Conservation (phyloP, 1,140 invertebrate species). For the Myzus persicae region DNA sequence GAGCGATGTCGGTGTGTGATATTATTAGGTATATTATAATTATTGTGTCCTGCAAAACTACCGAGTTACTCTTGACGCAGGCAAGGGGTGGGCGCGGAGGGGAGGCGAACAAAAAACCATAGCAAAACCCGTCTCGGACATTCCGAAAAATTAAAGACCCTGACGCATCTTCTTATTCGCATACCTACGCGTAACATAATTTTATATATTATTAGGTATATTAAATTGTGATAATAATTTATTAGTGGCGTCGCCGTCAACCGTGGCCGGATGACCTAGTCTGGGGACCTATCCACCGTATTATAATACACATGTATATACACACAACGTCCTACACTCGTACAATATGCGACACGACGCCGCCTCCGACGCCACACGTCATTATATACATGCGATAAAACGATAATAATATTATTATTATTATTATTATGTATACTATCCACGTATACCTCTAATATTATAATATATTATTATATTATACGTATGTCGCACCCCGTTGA, state of each 20-base stretch:
- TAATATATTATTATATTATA: constrained; percentile 12
- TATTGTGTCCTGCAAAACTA: neutral
- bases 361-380: neutral
- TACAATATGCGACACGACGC: neutral
- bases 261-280: constrained; percentile 28
- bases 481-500: neutral
- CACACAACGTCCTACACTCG: neutral
- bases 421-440: neutral
- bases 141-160: constrained; percentile 24
- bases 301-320: neutral
- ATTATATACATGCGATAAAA: neutral
- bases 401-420: neutral
- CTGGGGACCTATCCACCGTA: neutral
- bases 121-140: neutral
- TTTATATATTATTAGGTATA: neutral
- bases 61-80: neutral
- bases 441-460: neutral
- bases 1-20: neutral
- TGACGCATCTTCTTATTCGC: neutral
- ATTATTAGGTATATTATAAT: neutral
- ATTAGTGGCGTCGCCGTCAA: constrained; percentile 9
- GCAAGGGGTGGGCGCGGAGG: neutral
- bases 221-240: constrained; percentile 10
- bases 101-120: neutral
- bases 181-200: neutral